These are phyloP conservation scores for Cyclina sinensis DNA, from an alignment of 1,140 invertebrate genomes.

Conservation along the genomic window DNA sequence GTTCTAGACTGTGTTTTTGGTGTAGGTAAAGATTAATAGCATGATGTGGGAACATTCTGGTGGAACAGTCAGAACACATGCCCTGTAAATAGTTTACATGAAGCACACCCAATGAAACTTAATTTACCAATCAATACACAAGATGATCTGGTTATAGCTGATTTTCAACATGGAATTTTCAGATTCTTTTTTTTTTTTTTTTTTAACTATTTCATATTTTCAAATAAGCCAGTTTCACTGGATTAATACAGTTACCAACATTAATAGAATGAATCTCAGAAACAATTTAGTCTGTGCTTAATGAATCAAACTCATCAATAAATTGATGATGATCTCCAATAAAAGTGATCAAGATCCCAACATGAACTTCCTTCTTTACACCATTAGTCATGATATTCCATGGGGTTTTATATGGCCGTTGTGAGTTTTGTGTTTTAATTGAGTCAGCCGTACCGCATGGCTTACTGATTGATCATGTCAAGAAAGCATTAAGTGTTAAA, in stretches of 20 bases:
- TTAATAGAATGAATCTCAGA: no score
- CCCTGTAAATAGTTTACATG: slow-evolving; percentile 41
- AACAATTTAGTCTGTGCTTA: background rate
- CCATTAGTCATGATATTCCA: slow-evolving; percentile 36
- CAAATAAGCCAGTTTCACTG: no score
- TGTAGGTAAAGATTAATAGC: slow-evolving; percentile 11
- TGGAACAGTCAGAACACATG: slow-evolving; percentile 25
- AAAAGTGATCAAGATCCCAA: background rate
- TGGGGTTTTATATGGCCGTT: background rate
- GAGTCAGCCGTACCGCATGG: no score
- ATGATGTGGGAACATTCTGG: slow-evolving; percentile 38
- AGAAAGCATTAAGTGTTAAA: no score
- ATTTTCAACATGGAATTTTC: no score
- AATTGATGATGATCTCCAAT: slow-evolving; percentile 20
- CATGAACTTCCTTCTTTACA: slow-evolving; percentile 5
- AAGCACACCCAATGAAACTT: slow-evolving; percentile 62
- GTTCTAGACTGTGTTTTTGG: background rate
- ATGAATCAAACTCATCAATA: slow-evolving; percentile 28
- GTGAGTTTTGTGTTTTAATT: no score
- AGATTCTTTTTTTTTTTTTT: no score
- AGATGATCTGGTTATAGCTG: background rate
- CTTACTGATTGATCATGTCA: no score
- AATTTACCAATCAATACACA: slow-evolving; percentile 66
- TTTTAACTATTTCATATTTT: no score
- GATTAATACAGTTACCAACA: no score